Base-by-base conservation (phyloP, 2,888 invertebrate species). In the Ditula angustiorana region DNA sequence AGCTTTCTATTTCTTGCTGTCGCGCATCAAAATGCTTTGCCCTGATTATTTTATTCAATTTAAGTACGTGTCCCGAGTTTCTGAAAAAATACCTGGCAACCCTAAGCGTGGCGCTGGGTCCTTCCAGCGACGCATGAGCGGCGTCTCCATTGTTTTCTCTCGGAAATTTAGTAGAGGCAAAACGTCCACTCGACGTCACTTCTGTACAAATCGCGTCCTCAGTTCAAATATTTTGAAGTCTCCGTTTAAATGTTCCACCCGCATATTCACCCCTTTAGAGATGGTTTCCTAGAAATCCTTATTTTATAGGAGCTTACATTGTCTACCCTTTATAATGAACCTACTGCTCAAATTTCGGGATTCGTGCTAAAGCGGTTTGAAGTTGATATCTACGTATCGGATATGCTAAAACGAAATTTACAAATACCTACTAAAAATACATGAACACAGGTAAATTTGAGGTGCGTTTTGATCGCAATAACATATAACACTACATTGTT, bases 201-300 rank as follows among this genome's bases (percentile, higher is more conserved):
- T 41, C 19, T 41, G 41, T 41, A 41, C 41, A 41, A 41, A 41
- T 41, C 19, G 19, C 41, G 41, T 41, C 41, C n/a, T 41, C 3
- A 41, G 10, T 41, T 3, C 19, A 41, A 41, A 41, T 19, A 41
- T 41, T 41, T 41, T 19, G 37, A 37, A 41, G 41, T 19, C 10
- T 33, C 41, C 41, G 10, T 41, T 41, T 41, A 37, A 26, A 8
- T 37, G 37, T 37, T 37, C 16, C 16, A 16, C 37, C 37, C 37
- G 37, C 16, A 16, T 16, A 1, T 16, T 37, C 7, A 35, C 16
- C 16, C 37, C 16, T 37, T 37, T 37, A 37, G 16, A 37, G 16
- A 37, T 37, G 37, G 16, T 37, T 37, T 37, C 16, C 37, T 37
- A 47, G 24, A n/a, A 47, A 23, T 5, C 13, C 8, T 47, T n/a